phyloP scores from a whole-genome alignment of 2,113 vertebrate genomes.

The Lasiurus borealis region DNA sequence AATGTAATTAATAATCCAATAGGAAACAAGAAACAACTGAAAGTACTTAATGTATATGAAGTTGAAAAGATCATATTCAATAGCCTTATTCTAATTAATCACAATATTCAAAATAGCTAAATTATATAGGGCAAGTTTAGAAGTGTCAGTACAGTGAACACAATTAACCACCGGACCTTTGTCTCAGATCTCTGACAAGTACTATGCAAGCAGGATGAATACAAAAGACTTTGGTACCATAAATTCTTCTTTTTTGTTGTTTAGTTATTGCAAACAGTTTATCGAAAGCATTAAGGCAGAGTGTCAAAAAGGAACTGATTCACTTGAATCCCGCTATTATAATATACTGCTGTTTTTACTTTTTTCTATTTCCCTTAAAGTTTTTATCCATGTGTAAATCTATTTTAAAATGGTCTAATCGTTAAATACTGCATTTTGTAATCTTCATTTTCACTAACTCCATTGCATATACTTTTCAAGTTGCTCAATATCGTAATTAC shows the following conservation, averaged over 20 bases:
- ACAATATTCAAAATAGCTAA: neutral
- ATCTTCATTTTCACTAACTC: neutral
- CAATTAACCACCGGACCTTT: neutral
- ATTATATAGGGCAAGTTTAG: neutral
- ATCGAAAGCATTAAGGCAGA: neutral
- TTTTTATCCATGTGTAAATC: neutral
- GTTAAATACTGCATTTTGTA: neutral
- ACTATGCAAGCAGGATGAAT: neutral
- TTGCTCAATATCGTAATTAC: neutral
- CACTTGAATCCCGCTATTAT: neutral
- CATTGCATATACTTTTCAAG: neutral
- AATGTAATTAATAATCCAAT: constrained; percentile 22
- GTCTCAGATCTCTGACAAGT: neutral
- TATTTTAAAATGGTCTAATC: neutral
- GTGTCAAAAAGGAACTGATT: neutral
- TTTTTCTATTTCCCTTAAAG: constrained; percentile 3
- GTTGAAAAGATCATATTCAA: neutral
- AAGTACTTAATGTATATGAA: neutral
- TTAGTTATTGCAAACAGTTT: neutral
- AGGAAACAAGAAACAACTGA: neutral
- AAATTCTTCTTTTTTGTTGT: neutral
- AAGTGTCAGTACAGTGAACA: neutral
- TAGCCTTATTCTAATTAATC: neutral
- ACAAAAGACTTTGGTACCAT: neutral
- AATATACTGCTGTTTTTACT: neutral